phyloP scores from a whole-genome alignment of 1,140 invertebrate genomes.

The Planococcus citri region DNA sequence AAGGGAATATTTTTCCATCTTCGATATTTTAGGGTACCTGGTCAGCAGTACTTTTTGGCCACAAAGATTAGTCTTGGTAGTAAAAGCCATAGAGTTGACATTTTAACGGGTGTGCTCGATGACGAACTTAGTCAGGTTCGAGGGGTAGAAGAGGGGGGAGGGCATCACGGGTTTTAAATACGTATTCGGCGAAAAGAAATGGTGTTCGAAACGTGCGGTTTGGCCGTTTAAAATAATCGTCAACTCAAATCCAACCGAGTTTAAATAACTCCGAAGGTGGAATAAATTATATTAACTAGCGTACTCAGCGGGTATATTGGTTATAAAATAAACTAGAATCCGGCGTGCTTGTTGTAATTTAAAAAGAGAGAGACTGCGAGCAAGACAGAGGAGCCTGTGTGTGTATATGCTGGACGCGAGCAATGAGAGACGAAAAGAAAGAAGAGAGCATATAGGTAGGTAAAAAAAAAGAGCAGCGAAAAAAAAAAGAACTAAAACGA shows the following conservation, averaged over 20 bases:
- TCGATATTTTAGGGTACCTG: too few relatives aligned
- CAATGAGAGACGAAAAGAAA: not conserved
- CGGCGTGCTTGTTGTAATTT: slow-evolving; percentile 14
- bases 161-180: too few relatives aligned
- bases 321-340: slow-evolving; percentile 21
- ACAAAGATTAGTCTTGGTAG: too few relatives aligned
- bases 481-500: not conserved
- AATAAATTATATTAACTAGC: slow-evolving; percentile 21
- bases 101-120: not conserved
- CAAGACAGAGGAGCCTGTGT: too few relatives aligned
- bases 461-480: not conserved
- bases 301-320: slow-evolving; percentile 19
- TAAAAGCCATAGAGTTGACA: slow-evolving; percentile 18
- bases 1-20: too few relatives aligned
- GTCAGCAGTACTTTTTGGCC: too few relatives aligned
- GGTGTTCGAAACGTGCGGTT: slow-evolving; percentile 19
- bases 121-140: not conserved
- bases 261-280: slow-evolving; percentile 19
- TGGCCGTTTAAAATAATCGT: slow-evolving; percentile 19
- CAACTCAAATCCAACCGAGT: slow-evolving; percentile 20
- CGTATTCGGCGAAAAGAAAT: slow-evolving; percentile 15
- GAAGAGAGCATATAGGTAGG: not conserved
- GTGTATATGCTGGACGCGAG: not conserved
- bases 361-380: not conserved
- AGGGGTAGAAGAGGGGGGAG: too few relatives aligned